phyloP scores from a whole-genome alignment of 2,888 invertebrate genomes.

The Trichacis sp. region DNA sequence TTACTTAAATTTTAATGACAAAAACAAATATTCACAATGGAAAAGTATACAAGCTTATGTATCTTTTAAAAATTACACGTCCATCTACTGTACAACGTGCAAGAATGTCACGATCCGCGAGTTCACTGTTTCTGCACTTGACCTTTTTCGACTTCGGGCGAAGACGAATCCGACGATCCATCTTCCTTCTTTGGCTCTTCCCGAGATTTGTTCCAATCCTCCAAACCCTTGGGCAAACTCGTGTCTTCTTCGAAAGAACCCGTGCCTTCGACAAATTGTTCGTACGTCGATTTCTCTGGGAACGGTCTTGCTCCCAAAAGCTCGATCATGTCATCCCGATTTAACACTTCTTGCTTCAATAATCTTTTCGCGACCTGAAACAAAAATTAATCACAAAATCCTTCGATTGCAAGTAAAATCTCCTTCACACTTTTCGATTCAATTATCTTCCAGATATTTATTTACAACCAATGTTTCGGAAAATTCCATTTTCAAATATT shows the following conservation, averaged over 20 bases:
- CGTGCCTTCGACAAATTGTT: conserved; percentile 98
- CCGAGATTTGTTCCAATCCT: conserved; percentile 90
- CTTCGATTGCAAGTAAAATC: too few relatives aligned
- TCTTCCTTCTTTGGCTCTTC: conserved; percentile 60
- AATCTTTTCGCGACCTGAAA: conserved; percentile 82
- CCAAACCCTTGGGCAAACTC: conserved; percentile 91
- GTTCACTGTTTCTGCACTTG: conserved; percentile 13
- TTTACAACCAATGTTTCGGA: too few relatives aligned
- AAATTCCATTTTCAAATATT: too few relatives aligned
- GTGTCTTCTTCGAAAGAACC: conserved; percentile 98
- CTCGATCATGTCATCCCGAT: conserved; percentile 97
- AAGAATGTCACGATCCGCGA: conserved; percentile 14
- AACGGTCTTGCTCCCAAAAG: conserved; percentile 94
- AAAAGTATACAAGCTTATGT: conserved; percentile 26
- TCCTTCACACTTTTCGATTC: too few relatives aligned
- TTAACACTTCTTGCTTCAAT: conserved; percentile 93
- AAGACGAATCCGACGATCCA: conserved; percentile 23
- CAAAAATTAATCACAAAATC: neutral
- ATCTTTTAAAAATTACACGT: conserved; percentile 22
- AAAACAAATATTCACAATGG: conserved; percentile 38
- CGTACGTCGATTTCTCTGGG: conserved; percentile 98
- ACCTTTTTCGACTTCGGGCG: conserved; percentile 7
- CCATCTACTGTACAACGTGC: conserved; percentile 38
- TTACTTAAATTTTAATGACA: conserved; percentile 20
- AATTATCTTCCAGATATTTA: too few relatives aligned